phyloP scores from a whole-genome alignment of 2,113 vertebrate genomes.

The Aspiorhynchus laticeps region DNA sequence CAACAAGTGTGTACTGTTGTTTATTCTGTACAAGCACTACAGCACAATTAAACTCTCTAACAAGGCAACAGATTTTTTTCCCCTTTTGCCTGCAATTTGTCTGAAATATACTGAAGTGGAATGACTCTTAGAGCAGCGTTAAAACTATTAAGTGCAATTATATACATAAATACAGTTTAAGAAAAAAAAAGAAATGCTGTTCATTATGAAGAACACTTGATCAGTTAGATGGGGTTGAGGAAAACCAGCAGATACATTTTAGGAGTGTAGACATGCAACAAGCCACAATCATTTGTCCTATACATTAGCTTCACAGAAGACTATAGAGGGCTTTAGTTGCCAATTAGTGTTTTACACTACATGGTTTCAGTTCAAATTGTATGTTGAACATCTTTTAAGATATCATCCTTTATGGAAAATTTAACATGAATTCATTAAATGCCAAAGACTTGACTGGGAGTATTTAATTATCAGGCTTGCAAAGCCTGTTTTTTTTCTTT shows the following conservation, averaged over 20 bases:
- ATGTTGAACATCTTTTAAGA: neutral
- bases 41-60: constrained; percentile 76
- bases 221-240: neutral
- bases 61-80: constrained; percentile 50
- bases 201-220: constrained; percentile 11
- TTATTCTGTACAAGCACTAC: constrained; percentile 91
- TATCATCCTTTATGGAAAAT: neutral
- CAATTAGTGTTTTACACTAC: neutral
- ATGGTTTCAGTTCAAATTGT: neutral
- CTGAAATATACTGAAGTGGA: constrained; percentile 48
- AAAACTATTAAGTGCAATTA: constrained; percentile 4
- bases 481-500: neutral
- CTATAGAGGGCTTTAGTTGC: neutral
- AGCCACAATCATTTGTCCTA: constrained; percentile 7
- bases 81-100: constrained; percentile 29
- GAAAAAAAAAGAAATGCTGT: neutral
- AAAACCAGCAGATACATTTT: neutral
- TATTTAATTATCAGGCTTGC: neutral
- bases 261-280: constrained; percentile 10
- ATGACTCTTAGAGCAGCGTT: constrained; percentile 15
- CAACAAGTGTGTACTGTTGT: constrained; percentile 79
- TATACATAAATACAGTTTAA: constrained; percentile 35
- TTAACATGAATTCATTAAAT: neutral
- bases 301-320: neutral
- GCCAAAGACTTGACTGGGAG: neutral